Base-by-base conservation (phyloP, 1,140 invertebrate species). In the Drosophila biarmipes region DNA sequence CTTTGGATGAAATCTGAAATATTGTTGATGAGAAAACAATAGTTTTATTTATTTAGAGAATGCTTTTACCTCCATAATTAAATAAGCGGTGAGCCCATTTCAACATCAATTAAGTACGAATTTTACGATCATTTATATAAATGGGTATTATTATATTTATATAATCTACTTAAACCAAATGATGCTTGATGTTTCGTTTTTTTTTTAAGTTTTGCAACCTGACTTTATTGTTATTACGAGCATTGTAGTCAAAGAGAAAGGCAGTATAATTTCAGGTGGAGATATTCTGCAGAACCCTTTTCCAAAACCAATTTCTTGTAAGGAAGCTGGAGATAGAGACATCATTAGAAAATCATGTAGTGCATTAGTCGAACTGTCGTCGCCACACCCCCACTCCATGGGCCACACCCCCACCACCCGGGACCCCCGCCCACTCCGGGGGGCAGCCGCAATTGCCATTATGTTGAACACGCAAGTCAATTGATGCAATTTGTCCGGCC, bases 391-490 rank as follows among this genome's bases (percentile, higher is more conserved):
- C 66, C 75, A 73, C 69, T 73, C 51, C 72, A 45, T 45, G 42
- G 21, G 54, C 56, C 38, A 31, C 21, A 17, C 64, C 49, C 15
- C 15, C 15, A 10, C 15, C 15, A 10, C 40, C 15, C 15, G 40
- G 54, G 67, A 29, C 27, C 73, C 76, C 84, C 72, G 77, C 29
- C 63, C 63, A 19, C 59, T 42, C 58, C 35, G 35, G 45, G 64
- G 68, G 67, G 64, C 67, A 69, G 63, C 51, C 67, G 52, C 63
- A 80, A 80, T 74, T 90, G 80, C 80, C 81, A 90, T 90, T 86
- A 90, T 81, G 80, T 90, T 81, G 76, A 90, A 90, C 86, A 90
- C 87, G 86, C 73, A 81, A 90, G 86, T 90, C 86, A 90, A 90
- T 90, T 90, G 86, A 90, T 89, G 86, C 86, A 90, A 90, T 90